Base-by-base conservation (phyloP, 1,140 invertebrate species). In the Neuroterus valhalla region DNA sequence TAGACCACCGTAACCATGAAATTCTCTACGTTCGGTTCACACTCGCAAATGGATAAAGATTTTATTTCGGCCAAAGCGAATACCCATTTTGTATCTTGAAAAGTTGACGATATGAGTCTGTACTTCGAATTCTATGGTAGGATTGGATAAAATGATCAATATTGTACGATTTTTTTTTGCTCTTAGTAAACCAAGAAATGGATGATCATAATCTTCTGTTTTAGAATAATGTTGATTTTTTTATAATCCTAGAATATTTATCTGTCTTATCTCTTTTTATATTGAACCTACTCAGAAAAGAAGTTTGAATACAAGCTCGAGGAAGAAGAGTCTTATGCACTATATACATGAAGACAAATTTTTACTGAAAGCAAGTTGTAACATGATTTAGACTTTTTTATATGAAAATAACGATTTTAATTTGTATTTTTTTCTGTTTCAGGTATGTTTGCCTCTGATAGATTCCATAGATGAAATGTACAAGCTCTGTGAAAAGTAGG, bases 1-100 rank as follows among this genome's bases (percentile, higher is more conserved):
- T 76, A 69, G 68, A 66, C 17, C 14, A 52, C 48, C 31, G n/a
- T 48, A 67, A 44, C 74, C 66, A 68, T 68, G 45, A 43, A 69
- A 74, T 62, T 44, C 45, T 55, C 72, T 48, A 68, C 55, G 44
- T 42, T 55, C 66, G 17, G 46, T 42, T 62, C 17, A 45, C 44
- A 46, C 42, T 23, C 21, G 23, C 43, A 46, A 74, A 69, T 66
- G 73, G 48, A 74, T 66, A 55, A 19, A 17, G 21, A 44, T 71
- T 75, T 75, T 50, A 52, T 70, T 75, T 52, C 55, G 68, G 62
- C 62, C 38, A 43, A 43, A 26, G 50, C 45, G 31, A 12, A 62
- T 62, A 21, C 21, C 26, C 21, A 62, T 26, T 62, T 62, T 12
- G 19, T 15, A 15, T 62, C 26, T 15, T 3, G 3, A 21, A 62